phyloP scores from a whole-genome alignment of 1,140 invertebrate species.

The Hylaeus anthracinus region DNA sequence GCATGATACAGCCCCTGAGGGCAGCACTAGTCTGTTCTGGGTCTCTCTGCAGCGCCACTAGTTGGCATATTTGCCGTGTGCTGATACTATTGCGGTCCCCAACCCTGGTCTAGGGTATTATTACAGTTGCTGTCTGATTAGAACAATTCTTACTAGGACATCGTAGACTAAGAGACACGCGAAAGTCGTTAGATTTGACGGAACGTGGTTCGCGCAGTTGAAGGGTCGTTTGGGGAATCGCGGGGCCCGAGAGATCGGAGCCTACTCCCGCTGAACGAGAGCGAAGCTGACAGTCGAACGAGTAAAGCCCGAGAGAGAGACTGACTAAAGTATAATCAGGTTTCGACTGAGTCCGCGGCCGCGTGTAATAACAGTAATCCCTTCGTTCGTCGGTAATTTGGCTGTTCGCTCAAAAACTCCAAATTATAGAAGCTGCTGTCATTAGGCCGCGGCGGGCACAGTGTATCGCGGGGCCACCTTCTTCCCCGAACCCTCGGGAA shows the following conservation, averaged over 20 bases:
- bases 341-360: conserved; percentile 75
- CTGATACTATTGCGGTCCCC: too few relatives aligned
- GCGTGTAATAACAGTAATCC: conserved; percentile 81
- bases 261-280: conserved; percentile 53
- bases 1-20: too few relatives aligned
- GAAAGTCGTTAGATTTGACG: conserved; percentile 1
- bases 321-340: conserved; percentile 79
- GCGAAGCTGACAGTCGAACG: conserved; percentile 72
- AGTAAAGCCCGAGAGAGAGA: conserved; percentile 68
- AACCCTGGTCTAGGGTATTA: too few relatives aligned
- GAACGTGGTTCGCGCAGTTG: conserved; percentile 38
- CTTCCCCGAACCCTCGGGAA: conserved; percentile 72
- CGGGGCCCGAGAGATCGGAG: conserved; percentile 45
- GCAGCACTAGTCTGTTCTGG: too few relatives aligned
- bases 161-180: background rate
- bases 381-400: conserved; percentile 77
- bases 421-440: conserved; percentile 81
- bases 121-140: too few relatives aligned
- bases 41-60: too few relatives aligned
- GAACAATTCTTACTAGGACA: too few relatives aligned
- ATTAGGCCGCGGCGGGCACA: conserved; percentile 71
- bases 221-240: conserved; percentile 47
- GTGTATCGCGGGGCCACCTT: conserved; percentile 65
- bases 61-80: too few relatives aligned
- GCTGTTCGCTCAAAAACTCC: conserved; percentile 78